Evolutionary conservation across 2,888 invertebrate species (phyloP), one percentile per base, ranked within the genome.

Genomic region (Calameuta filiformis): DNA sequence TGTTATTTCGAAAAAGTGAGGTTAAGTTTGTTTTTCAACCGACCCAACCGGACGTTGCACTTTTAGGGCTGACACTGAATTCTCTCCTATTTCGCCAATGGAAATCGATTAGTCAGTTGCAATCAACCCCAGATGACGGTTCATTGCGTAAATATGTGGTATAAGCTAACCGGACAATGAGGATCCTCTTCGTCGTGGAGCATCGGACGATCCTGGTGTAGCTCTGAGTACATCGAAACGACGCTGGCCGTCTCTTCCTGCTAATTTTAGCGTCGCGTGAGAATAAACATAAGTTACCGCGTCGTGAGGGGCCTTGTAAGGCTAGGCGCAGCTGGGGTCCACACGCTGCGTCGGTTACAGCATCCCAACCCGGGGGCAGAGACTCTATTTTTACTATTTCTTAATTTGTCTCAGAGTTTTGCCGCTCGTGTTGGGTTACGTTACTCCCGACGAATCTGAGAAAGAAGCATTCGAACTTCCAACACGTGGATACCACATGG

Each of bases 341-440:
- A 74, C 76, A 79, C 77, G 75, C 79, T 73, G 78, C 80, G 73
- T 80, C 79, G 79, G 78, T 76, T 77, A 79, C 80, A 76, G 80
- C 80, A 83, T 84, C 82, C 79, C 79, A 79, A 78, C 80, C 80
- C 75, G 77, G 77, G 78, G 74, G 74, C 73, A 75, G 76, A 73
- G 76, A 76, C 85, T 86, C 87, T 88, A 87, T 88, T 88, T 88
- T 87, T 86, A 85, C 80, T 85, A 85, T 88, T 87, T 85, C 87
- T 87, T 87, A 82, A 87, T 86, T 84, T 83, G 86, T 85, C 83
- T 77, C 83, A 69, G 75, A 79, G 81, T 82, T 86, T 83, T 83
- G 84, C 83, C 80, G 82, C 84, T 81, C 81, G 80, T 82, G 69
- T 79, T 81, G 69, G 76, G 73, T 79, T 79, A 79, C 79, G 76